Evolutionary conservation across 2,797 vertebrate genomes (phyloP), one percentile per base, ranked within the genome.

Genomic region (Pangasius macronema): DNA sequence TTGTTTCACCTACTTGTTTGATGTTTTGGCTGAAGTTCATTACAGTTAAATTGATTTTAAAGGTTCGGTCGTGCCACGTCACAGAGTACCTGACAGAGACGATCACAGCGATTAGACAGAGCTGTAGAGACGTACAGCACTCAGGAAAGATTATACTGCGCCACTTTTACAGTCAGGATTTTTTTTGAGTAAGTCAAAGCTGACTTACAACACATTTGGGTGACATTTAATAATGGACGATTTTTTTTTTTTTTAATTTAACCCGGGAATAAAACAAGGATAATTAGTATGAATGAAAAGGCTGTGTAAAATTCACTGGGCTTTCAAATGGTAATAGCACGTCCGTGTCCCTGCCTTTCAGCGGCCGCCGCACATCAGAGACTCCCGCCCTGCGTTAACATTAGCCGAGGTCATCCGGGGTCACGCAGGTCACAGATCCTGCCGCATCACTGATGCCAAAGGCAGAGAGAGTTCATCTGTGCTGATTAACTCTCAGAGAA

Each of bases 331-430:
- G 20, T 76, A 39, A 79, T 82, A 0, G 2, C 55, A 77, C 55
- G 42, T 63, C 65, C 27, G 22, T 39, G 72, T 81, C 27, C 59
- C 51, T 65, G 11, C 63, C 65, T 72, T 77, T 82, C 63, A 67
- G 51, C 51, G 51, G 76, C 59, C 76, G 24, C 67, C 46, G 55
- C 39, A 61, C 72, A 55, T 61, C 46, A 73, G n/a, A 82, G 49
- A 59, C 63, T 22, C 61, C 88, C 87, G 65, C 86, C 57, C 79
- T 84, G 80, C 65, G 84, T 91, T 86, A 75, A 73, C 68, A 13
- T 90, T 84, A 85, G 36, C 86, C 27, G 24, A 70, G 89, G 87
- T 90, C 79, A 76, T 88, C 65, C 63, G 27, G 77, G 90, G 86
- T 86, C 86, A 81, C 85, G 10, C 42, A 42, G 39, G 55, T 80